Conservation (phyloP, 2,888 invertebrate genomes). For the Drosophila mettleri region DNA sequence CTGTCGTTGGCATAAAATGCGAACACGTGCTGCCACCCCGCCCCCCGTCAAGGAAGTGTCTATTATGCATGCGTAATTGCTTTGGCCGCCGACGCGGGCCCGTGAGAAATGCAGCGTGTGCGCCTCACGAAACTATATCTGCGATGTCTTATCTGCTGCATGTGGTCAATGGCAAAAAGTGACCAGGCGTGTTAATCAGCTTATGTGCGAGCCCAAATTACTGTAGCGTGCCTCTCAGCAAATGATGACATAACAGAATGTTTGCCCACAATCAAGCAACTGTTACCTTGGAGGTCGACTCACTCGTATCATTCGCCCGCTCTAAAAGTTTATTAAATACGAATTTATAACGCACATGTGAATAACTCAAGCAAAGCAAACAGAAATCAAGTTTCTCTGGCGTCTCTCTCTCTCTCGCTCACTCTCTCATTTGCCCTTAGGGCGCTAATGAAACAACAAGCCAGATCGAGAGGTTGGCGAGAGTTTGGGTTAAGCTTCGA, state of each 20-base stretch:
- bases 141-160: slow-evolving; percentile 31
- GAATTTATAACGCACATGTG: slow-evolving; percentile 74
- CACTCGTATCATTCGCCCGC: slow-evolving; percentile 33
- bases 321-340: slow-evolving; percentile 72
- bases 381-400: slow-evolving; percentile 67
- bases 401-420: background rate
- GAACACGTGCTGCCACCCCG: slow-evolving; percentile 63
- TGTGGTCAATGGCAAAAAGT: slow-evolving; percentile 24
- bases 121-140: slow-evolving; percentile 5
- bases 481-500: background rate
- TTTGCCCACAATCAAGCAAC: slow-evolving; percentile 8
- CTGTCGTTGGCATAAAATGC: slow-evolving; percentile 58
- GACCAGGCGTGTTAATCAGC: slow-evolving; percentile 44
- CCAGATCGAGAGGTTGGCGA: slow-evolving; percentile 13
- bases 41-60: slow-evolving; percentile 6
- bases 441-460: slow-evolving; percentile 56
- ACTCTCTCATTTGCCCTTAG: slow-evolving; percentile 19
- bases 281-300: background rate
- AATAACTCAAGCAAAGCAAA: slow-evolving; percentile 51
- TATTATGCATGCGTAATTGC: slow-evolving; percentile 53
- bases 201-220: slow-evolving; percentile 16
- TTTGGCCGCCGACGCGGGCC: background rate
- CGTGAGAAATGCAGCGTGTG: slow-evolving; percentile 55
- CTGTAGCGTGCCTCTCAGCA: background rate
- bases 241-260: slow-evolving; percentile 15